phyloP scores from a whole-genome alignment of 2,888 invertebrate species.

The Hypsopygia costalis region DNA sequence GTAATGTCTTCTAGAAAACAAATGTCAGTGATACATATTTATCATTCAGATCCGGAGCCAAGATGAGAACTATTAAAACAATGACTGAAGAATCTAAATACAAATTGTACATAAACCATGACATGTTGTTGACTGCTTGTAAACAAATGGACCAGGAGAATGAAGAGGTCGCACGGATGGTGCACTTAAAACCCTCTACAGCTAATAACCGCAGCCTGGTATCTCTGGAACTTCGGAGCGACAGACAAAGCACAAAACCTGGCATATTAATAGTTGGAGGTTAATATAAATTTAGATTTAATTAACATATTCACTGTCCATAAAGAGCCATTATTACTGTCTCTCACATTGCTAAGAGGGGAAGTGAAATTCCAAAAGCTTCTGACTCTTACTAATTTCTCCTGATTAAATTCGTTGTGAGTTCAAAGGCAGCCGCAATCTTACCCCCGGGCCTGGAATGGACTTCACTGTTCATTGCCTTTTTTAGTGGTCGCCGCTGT shows the following conservation, averaged over 20 bases:
- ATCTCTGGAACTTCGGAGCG: constrained; percentile 62
- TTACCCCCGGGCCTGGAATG: too few relatives aligned
- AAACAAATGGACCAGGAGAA: constrained; percentile 37
- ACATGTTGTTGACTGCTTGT: constrained; percentile 26
- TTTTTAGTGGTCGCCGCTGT: too few relatives aligned
- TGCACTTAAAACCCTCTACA: constrained; percentile 42
- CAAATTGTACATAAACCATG: constrained; percentile 38
- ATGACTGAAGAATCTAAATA: constrained; percentile 28
- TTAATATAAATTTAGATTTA: constrained; percentile 23
- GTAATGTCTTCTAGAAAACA: too few relatives aligned
- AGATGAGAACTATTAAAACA: constrained; percentile 47
- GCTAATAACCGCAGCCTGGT: constrained; percentile 49
- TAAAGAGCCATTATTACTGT: too few relatives aligned
- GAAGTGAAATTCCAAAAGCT: too few relatives aligned
- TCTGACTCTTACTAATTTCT: too few relatives aligned
- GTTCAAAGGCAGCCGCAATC: too few relatives aligned
- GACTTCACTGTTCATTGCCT: too few relatives aligned
- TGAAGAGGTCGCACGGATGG: constrained; percentile 43
- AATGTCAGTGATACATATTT: too few relatives aligned
- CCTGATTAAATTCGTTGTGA: too few relatives aligned
- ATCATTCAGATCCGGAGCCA: constrained; percentile 64
- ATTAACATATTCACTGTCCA: too few relatives aligned
- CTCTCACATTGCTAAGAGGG: too few relatives aligned
- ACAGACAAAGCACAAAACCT: constrained; percentile 54
- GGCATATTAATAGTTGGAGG: constrained; percentile 68